Base-by-base conservation (phyloP, 2,888 invertebrate genomes). In the Buathra laborator region DNA sequence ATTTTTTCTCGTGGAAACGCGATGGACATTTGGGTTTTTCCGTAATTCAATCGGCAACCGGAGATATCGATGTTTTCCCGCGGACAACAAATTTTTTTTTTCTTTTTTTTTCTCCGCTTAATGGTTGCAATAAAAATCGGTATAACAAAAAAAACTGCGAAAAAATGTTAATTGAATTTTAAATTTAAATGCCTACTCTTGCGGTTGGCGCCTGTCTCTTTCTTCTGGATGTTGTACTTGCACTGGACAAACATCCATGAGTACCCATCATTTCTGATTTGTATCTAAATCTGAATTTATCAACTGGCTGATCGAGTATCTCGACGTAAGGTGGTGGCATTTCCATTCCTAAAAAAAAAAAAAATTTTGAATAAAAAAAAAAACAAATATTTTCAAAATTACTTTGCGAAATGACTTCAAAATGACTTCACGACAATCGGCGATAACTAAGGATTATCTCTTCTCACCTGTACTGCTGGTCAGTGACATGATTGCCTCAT, bases 201-300 rank as follows among this genome's bases (percentile, higher is more conserved):
- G 97, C 97, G 75, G 96, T 96, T 0, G 98, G 97, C 92, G 96
- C 97, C 3, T 96, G 96, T 93, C 96, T 97, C 75, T 94, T 95
- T 79, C 96, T 95, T 24, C 94, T 95, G 14, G 94, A 94, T 37
- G 95, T 95, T 2, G 95, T 94, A n/a, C 94, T 95, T 79, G 95
- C 95, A 0, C 97, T 97, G 16, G 96, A 95, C 5, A 98, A 94
- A 87, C 97, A 96, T 0, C 98, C 98, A 93, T 98, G 97, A 0
- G 97, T 97, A 0, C 97, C 98, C 78, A 96, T 95, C 98, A 98
- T 98, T 95, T 98, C 98, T 51, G 97, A 97, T 92, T 96, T 97
- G 91, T 98, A 98, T 1, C 98, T 95, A 92, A 98, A 98, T 75
- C 98, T 94, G 92, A 98, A 98, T 93, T 97, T 96, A 64, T 97